Percentiles rank a stretch among this genome's conserved stretches.
Evolutionary conservation across 2,888 invertebrate species (phyloP).

Genomic region (Odontomyia ornata): DNA sequence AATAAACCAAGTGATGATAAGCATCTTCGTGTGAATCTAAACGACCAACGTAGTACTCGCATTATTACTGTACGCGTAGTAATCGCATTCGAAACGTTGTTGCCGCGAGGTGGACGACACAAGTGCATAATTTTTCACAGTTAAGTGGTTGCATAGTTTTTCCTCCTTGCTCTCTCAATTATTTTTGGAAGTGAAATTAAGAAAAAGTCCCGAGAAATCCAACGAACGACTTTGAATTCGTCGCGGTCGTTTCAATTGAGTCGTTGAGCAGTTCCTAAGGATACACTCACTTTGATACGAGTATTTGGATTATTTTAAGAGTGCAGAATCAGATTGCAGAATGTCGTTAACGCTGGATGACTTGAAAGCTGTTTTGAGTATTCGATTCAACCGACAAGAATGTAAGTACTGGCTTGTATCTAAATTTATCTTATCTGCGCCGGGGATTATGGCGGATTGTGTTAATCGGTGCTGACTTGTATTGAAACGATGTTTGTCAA

Average conservation of each 20-base stretch:
- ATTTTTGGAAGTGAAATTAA: not conserved
- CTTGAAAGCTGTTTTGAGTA: conserved; percentile 48
- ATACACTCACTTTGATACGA: not conserved
- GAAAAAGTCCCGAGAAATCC: not conserved
- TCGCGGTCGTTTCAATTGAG: not conserved
- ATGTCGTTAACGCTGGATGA: conserved; percentile 48
- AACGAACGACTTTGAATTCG: no score
- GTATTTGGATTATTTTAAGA: not conserved
- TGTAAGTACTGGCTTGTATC: conserved; percentile 48
- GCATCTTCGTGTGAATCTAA: conserved; percentile 3
- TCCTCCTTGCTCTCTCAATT: not conserved
- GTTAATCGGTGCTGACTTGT: no score
- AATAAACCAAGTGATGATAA: conserved; percentile 24
- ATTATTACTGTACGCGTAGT: conserved; percentile 7
- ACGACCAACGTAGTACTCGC: not conserved
- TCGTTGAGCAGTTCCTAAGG: not conserved
- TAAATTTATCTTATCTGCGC: not conserved
- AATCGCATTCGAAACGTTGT: not conserved
- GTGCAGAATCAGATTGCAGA: not conserved
- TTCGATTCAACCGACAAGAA: conserved; percentile 49
- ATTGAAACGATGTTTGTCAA: no score
- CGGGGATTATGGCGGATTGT: no score
- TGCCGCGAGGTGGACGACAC: not conserved
- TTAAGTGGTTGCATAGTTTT: not conserved
- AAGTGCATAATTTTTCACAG: not conserved